Percentiles rank a stretch among this genome's conserved stretches.
Conservation (phyloP, 2,113 vertebrate species). For the Gobio gobio region DNA sequence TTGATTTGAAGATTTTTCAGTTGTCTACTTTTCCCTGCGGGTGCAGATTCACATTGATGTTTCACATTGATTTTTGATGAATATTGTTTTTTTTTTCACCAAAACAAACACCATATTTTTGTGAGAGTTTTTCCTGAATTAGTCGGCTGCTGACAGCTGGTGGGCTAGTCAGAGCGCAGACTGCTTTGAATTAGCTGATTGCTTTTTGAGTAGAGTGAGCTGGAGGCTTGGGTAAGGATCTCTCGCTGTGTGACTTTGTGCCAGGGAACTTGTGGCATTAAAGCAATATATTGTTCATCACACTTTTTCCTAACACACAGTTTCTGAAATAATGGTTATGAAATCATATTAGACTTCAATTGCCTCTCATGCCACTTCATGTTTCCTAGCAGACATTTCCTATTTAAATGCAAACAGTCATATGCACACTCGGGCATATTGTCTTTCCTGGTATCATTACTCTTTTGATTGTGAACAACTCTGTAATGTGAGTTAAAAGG, state of each 20-base stretch:
- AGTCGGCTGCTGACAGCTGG: conserved; percentile 21
- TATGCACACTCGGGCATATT: background rate
- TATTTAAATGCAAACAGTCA: background rate
- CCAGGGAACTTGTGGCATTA: background rate
- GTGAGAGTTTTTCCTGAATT: background rate
- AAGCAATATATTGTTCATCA: conserved; percentile 15
- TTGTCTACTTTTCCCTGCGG: background rate
- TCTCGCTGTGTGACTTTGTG: conserved; percentile 3
- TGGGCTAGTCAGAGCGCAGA: conserved; percentile 1
- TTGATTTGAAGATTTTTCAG: conserved; percentile 14
- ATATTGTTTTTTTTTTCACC: background rate
- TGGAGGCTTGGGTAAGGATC: background rate
- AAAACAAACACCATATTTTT: conserved; percentile 32
- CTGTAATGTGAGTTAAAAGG: background rate
- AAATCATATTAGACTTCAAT: background rate
- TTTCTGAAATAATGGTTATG: background rate
- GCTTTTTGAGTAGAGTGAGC: background rate
- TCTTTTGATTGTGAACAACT: conserved; percentile 19
- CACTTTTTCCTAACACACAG: background rate
- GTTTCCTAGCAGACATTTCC: background rate
- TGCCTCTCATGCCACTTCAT: background rate
- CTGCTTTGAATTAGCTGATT: conserved; percentile 24
- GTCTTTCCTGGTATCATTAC: background rate
- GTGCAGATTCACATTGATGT: background rate
- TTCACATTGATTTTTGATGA: conserved; percentile 17